Conservation (phyloP, 2,888 invertebrate genomes). For the Clivina fossor region DNA sequence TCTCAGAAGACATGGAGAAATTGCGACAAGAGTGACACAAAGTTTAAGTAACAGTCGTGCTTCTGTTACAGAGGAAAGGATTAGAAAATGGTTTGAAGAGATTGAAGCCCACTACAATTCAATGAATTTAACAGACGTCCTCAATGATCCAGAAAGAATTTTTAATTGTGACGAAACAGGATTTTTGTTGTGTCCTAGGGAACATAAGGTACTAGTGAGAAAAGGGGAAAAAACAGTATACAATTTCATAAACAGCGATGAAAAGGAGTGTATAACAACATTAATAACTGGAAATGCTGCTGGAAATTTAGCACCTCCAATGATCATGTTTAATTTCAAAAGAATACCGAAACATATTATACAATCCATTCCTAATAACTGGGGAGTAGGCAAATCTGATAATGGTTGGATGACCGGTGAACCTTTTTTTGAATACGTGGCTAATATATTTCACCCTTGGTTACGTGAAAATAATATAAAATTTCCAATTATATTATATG, state of each 20-base stretch:
- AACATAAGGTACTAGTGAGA: constrained; percentile 37
- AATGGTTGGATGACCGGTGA: constrained; percentile 52
- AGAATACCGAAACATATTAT: constrained; percentile 43
- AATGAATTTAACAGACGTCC: neutral
- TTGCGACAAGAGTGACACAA: neutral
- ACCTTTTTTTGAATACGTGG: constrained; percentile 50
- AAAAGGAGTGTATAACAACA: constrained; percentile 42
- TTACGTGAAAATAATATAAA: constrained; percentile 45
- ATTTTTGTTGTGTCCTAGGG: constrained; percentile 44
- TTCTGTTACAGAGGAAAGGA: neutral
- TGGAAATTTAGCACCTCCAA: constrained; percentile 42
- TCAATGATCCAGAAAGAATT: constrained; percentile 1
- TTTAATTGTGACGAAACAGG: constrained; percentile 39
- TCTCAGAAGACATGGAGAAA: neutral
- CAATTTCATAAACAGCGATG: constrained; percentile 39
- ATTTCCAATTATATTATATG: constrained; percentile 48
- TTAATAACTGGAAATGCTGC: constrained; percentile 42
- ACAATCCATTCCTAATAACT: constrained; percentile 43
- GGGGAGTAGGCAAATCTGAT: constrained; percentile 50
- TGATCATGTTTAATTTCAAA: constrained; percentile 39
- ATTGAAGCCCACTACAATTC: neutral
- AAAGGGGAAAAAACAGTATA: constrained; percentile 43
- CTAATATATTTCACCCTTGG: constrained; percentile 49
- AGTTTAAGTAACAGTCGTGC: neutral
- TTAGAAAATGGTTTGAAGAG: constrained; percentile 1